Evolutionary conservation across 2,797 vertebrate species (phyloP).

Genomic region (Ctenochaetus hawaiiensis): DNA sequence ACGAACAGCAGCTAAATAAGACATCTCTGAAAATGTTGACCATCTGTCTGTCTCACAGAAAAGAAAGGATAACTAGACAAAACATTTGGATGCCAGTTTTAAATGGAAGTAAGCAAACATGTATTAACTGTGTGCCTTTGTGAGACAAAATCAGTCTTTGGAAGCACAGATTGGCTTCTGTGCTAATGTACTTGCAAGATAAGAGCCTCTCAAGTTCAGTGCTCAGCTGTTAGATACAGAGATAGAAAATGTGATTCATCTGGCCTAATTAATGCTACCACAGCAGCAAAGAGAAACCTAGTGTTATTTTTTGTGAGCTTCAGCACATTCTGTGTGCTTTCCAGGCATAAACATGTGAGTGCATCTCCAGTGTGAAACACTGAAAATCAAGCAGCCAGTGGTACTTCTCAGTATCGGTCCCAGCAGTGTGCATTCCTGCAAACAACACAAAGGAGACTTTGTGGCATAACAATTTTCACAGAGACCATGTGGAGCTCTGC

Average conservation of each 20-base stretch:
- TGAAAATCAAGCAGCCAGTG: neutral
- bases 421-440: neutral
- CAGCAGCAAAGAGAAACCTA: neutral
- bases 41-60: conserved; percentile 6
- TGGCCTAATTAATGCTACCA: conserved; percentile 12
- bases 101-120: neutral
- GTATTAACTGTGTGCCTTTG: neutral
- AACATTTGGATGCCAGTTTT: neutral
- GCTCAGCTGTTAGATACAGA: neutral
- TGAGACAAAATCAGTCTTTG: neutral
- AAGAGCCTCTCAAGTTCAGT: neutral
- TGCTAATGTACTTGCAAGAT: neutral
- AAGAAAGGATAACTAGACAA: conserved; percentile 5
- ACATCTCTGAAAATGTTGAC: conserved; percentile 14
- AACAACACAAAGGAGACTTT: neutral
- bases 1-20: conserved; percentile 20
- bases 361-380: neutral
- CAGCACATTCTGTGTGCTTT: neutral
- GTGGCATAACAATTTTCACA: neutral
- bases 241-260: conserved; percentile 17
- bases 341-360: neutral
- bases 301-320: neutral
- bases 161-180: neutral
- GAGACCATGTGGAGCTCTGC: neutral
- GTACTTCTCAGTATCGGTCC: neutral